Evolutionary conservation across 2,888 invertebrate species (phyloP).

Genomic region (Eutolmus rufibarbis): DNA sequence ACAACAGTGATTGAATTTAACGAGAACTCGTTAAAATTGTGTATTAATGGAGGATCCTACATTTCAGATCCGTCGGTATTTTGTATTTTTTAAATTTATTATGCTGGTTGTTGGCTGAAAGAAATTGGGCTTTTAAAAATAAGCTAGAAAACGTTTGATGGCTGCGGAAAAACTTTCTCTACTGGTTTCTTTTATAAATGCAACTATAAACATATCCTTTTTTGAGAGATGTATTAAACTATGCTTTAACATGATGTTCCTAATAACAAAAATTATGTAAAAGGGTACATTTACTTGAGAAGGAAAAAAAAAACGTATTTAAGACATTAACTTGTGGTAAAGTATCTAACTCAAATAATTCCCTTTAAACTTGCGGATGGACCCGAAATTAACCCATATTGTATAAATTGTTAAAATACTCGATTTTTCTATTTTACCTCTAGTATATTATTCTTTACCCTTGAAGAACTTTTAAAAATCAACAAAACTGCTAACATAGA

Average conservation of each 20-base stretch:
- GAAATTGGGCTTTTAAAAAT: not conserved
- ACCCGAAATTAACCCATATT: too few relatives aligned
- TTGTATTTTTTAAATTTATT: not conserved
- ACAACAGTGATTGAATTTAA: not conserved
- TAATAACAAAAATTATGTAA: not conserved
- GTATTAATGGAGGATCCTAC: not conserved
- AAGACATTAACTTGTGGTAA: not conserved
- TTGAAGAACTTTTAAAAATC: too few relatives aligned
- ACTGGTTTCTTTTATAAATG: not conserved
- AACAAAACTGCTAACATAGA: too few relatives aligned
- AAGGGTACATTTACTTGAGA: not conserved
- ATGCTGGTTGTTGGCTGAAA: not conserved
- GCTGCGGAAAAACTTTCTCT: not conserved
- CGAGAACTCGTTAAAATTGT: not conserved
- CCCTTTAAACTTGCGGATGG: not conserved
- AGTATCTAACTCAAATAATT: not conserved
- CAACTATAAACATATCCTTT: not conserved
- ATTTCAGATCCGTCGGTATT: not conserved
- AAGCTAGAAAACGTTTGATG: not conserved
- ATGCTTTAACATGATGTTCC: not conserved
- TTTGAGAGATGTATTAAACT: not conserved
- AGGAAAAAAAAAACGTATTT: not conserved
- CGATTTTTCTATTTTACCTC: not conserved
- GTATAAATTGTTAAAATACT: too few relatives aligned
- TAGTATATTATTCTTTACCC: not conserved